Conservation (phyloP, 1,140 invertebrate genomes). For the Chrysomallon squamiferum region DNA sequence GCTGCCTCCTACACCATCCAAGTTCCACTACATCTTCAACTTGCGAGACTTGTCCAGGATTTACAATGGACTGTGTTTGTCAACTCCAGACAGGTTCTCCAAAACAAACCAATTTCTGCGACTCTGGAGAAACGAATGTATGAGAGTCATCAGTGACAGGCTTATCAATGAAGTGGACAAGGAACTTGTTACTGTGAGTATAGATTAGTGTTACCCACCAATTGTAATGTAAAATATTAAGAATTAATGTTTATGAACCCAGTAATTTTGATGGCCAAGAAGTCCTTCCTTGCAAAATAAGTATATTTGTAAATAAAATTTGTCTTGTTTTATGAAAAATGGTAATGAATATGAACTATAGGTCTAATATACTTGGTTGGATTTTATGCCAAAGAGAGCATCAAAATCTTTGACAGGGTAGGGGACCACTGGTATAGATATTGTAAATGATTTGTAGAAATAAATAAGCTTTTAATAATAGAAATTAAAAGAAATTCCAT, state of each 20-base stretch:
- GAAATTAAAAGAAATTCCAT: too few relatives aligned
- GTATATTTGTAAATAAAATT: too few relatives aligned
- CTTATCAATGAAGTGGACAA: slow-evolving; percentile 75
- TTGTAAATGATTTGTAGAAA: too few relatives aligned
- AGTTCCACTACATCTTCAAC: slow-evolving; percentile 95
- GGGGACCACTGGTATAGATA: too few relatives aligned
- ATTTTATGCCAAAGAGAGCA: too few relatives aligned
- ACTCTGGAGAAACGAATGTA: slow-evolving; percentile 89
- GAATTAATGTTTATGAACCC: neutral
- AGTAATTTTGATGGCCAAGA: neutral
- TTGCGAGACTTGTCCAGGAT: slow-evolving; percentile 87
- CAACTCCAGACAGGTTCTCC: slow-evolving; percentile 73
- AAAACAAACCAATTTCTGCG: slow-evolving; percentile 76
- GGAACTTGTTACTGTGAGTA: slow-evolving; percentile 55
- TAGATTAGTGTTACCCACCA: neutral
- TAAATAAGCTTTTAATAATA: too few relatives aligned
- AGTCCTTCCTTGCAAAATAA: neutral
- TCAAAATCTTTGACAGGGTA: too few relatives aligned
- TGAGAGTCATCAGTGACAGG: slow-evolving; percentile 83
- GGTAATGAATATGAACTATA: too few relatives aligned
- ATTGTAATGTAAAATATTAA: too few relatives aligned
- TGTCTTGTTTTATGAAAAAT: too few relatives aligned
- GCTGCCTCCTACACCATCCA: slow-evolving; percentile 87
- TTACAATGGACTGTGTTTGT: slow-evolving; percentile 79
- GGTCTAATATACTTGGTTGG: too few relatives aligned